Base-by-base conservation (phyloP, 2,888 invertebrate species). In the Polyommatus iphigenia region DNA sequence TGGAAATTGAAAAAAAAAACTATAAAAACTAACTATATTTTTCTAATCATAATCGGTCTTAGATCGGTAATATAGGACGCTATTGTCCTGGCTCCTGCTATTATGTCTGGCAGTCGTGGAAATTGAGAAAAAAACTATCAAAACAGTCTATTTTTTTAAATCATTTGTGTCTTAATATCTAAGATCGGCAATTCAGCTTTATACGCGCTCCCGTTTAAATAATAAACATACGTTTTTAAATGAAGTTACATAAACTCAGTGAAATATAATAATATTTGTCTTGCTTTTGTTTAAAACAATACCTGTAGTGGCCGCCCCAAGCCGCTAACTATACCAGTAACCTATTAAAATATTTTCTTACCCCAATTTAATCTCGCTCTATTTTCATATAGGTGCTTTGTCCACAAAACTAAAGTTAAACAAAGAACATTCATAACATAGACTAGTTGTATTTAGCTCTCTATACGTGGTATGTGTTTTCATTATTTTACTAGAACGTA, bases 241-340 rank as follows among this genome's bases (percentile, higher is more conserved):
- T 8, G 5, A 20, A 13, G 15, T 29, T 10, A 62, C 24, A 15
- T 15, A 67, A 67, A 29, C 67, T 24, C 15, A 29, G 67, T 5
- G 29, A 29, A 62, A 29, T 13, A 24, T 13, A 67, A 24, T 24
- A 62, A 1, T 36, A 36, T 67, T 67, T 29, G 62, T 29, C 10
- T 67, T 67, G 29, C 67, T 67, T 67, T 67, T 67, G 67, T 67
- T 67, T 29, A 10, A 29, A 29, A 29, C 29, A 67, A 67, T 67
- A 67, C 15, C 67, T 62, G 59, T 8, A 62, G 62, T 24, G 13
- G 10, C 24, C n/a, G 67, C 67, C 67, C 67, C 5, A 67, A 13
- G 67, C 29, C 13, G 62, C 0, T 24, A 20, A 20, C 8, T 29
- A 29, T 2, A 67, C 29, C 24, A 24, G 67, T 1, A n/a, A n/a